Evolutionary conservation across 1,140 invertebrate species (phyloP), one percentile per base, ranked within the genome.

Genomic region (Brachionus rotundiformis): DNA sequence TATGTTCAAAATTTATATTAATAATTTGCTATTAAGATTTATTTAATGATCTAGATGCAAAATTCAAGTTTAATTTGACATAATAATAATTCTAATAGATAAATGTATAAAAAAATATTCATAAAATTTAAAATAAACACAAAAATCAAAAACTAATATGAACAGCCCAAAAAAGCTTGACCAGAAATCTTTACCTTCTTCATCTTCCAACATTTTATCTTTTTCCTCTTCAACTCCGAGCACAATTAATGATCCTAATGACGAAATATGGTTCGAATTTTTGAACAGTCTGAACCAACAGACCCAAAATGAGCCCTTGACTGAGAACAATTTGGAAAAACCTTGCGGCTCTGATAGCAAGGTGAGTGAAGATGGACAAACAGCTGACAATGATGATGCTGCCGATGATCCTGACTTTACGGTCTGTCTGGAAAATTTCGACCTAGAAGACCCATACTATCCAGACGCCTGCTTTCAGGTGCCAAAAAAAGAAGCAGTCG

Each of bases 231-330:
- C 68, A 25, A 59, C 44, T 39, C 76, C 76, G 10, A 59, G 16
- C 16, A n/a, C 29, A n/a, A 23, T 54, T 1, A 33, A 27, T 19
- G 76, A 79, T 41, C 76, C 31, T 11, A 79, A 79, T 49, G 76
- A 79, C 29, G 76, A 79, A 63, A 54, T 79, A 19, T 79, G 76
- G 76, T 36, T 79, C 16, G 47, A 79, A 79, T 79, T 79, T 63
- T 59, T 79, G 16, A 79, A 54, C n/a, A 59, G 47, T 31, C 25
- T 79, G 27, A 54, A 79, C 31, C 47, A 79, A 59, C 44, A 79
- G 59, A n/a, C 47, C 7, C 29, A 44, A 10, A 23, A 39, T 6
- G 11, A 4, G 13, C 19, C 2, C 2, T 19, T 2, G 8, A 31
- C 13, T 19, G 33, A 44, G 5, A 19, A 11, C 23, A 73, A 41